Conservation (phyloP, 2,797 vertebrate genomes). For the Lepilemur septentrionalis region DNA sequence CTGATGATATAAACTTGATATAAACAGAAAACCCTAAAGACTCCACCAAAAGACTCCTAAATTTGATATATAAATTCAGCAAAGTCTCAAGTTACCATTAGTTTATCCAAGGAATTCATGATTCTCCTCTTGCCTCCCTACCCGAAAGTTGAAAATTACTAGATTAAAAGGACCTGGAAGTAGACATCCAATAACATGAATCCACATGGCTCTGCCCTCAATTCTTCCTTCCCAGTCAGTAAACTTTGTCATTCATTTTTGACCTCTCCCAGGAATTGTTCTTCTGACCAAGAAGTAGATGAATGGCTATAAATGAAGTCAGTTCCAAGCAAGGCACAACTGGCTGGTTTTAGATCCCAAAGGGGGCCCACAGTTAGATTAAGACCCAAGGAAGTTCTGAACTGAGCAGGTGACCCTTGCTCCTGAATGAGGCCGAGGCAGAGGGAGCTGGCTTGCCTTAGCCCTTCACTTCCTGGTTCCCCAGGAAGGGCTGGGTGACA, state of each 20-base stretch:
- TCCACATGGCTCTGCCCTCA: background rate
- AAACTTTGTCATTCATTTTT: background rate
- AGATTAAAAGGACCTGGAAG: background rate
- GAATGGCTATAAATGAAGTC: background rate
- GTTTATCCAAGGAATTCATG: background rate
- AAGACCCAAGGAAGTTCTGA: background rate
- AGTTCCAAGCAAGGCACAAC: background rate
- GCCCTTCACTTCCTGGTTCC: background rate
- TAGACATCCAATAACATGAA: background rate
- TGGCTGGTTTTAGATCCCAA: background rate
- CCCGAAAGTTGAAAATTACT: background rate
- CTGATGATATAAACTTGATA: too few relatives aligned
- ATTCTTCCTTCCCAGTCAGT: background rate
- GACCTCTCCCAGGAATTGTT: background rate
- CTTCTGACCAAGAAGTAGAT: background rate
- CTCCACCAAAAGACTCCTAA: too few relatives aligned
- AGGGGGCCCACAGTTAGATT: background rate
- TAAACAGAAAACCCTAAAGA: too few relatives aligned
- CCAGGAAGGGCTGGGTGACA: background rate
- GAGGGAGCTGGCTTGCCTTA: background rate
- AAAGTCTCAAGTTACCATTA: background rate
- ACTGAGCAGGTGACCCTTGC: background rate
- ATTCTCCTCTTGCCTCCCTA: background rate
- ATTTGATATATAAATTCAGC: too few relatives aligned
- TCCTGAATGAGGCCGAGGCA: background rate